Percentiles rank a stretch among this genome's conserved stretches.
Evolutionary conservation across 1,140 invertebrate species (phyloP).

Genomic region (Semibalanus balanoides): DNA sequence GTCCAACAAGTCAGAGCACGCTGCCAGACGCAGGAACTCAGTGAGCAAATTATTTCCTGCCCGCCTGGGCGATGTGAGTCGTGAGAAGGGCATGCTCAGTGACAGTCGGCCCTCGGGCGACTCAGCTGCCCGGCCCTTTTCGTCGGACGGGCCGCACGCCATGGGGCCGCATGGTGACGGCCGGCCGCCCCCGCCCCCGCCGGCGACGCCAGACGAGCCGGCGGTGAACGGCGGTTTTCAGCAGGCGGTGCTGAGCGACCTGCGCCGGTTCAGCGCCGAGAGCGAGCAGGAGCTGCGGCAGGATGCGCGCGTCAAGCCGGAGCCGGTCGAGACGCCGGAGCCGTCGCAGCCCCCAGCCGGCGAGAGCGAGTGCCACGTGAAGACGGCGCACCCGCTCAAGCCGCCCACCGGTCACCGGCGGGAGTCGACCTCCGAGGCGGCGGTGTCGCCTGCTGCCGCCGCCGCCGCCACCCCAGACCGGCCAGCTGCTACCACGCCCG

Average conservation of each 20-base stretch:
- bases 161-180: neutral
- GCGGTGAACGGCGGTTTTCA: neutral
- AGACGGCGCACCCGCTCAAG: neutral
- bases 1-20: neutral
- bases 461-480: too few species aligned
- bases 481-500: too few species aligned
- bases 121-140: neutral
- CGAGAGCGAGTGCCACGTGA: neutral
- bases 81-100: neutral
- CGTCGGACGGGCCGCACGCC: neutral
- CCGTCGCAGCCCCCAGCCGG: too few species aligned
- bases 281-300: neutral
- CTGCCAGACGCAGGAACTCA: neutral
- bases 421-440: neutral
- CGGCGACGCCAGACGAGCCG: neutral
- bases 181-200: too few species aligned
- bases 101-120: neutral
- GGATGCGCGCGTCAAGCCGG: neutral
- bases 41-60: neutral
- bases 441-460: too few species aligned
- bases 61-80: neutral
- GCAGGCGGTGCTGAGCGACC: constrained; percentile 1
- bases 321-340: neutral
- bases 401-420: neutral
- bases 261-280: neutral